These are phyloP conservation scores for Andrena marginata DNA, from an alignment of 2,888 invertebrate genomes.

Conservation along the genomic window DNA sequence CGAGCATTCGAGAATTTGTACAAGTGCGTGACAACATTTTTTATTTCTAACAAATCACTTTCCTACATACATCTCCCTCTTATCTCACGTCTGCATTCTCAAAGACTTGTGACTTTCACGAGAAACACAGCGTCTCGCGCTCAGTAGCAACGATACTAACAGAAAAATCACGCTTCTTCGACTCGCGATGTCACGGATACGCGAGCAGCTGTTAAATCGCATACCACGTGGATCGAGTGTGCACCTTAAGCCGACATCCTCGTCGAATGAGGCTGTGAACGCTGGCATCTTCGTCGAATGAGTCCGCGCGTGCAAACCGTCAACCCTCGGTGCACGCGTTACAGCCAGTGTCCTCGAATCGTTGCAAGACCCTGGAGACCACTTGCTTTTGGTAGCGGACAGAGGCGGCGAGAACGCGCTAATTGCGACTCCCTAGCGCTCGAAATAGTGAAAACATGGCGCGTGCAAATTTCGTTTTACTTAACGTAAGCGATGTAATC, in stretches of 20 bases:
- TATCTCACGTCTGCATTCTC: too few relatives aligned
- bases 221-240: slow-evolving; percentile 17
- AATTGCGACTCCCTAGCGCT: neutral
- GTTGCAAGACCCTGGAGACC: neutral
- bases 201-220: slow-evolving; percentile 26
- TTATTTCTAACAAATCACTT: too few relatives aligned
- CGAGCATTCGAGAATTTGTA: too few relatives aligned
- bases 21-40: too few relatives aligned
- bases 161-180: neutral
- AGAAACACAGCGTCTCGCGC: too few relatives aligned
- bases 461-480: too few relatives aligned
- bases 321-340: neutral
- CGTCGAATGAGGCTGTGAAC: slow-evolving; percentile 1
- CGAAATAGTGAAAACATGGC: neutral
- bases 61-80: too few relatives aligned
- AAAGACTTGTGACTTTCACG: too few relatives aligned
- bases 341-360: neutral
- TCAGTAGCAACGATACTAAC: neutral
- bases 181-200: neutral
- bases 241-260: slow-evolving; percentile 20
- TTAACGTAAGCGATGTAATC: too few relatives aligned
- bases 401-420: neutral
- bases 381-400: neutral
- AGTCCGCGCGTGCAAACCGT: slow-evolving; percentile 9
- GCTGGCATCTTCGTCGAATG: neutral